Percentiles rank a stretch among this genome's conserved stretches.
Conservation (phyloP, 2,113 vertebrate genomes). For the Falcunculus frontatus region DNA sequence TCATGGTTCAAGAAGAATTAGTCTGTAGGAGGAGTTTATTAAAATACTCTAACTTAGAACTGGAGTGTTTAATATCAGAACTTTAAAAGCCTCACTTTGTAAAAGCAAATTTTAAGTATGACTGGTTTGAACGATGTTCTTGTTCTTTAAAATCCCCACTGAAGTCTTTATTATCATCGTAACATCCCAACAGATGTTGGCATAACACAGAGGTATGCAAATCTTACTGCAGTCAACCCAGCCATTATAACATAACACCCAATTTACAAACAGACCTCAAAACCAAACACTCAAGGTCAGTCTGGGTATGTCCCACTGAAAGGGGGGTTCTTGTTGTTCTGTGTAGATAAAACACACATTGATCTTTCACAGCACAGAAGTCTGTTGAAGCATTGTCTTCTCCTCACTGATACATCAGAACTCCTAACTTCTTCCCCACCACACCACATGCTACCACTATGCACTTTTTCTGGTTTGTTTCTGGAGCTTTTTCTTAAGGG, state of each 20-base stretch:
- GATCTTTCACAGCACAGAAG: not conserved
- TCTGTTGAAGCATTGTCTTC: not conserved
- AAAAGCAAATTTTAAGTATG: not conserved
- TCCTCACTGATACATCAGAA: not conserved
- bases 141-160: not conserved
- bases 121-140: not conserved
- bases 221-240: not conserved
- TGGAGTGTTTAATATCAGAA: not conserved
- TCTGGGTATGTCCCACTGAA: not conserved
- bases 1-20: not conserved
- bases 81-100: not conserved
- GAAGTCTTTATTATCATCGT: fast-evolving
- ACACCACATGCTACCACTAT: fast-evolving
- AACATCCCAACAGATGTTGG: not conserved
- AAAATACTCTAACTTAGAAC: not conserved
- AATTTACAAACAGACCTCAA: not conserved
- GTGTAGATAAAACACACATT: fast-evolving
- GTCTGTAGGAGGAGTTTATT: not conserved
- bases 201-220: not conserved
- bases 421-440: not conserved
- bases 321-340: fast-evolving
- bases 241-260: fast-evolving
- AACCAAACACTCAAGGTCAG: not conserved
- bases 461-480: not conserved
- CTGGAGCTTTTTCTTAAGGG: not conserved